Evolutionary conservation across 37 sponge, comb jelly and placozoan genomes (phyloP).

Genomic region (Mnemiopsis leidyi): DNA sequence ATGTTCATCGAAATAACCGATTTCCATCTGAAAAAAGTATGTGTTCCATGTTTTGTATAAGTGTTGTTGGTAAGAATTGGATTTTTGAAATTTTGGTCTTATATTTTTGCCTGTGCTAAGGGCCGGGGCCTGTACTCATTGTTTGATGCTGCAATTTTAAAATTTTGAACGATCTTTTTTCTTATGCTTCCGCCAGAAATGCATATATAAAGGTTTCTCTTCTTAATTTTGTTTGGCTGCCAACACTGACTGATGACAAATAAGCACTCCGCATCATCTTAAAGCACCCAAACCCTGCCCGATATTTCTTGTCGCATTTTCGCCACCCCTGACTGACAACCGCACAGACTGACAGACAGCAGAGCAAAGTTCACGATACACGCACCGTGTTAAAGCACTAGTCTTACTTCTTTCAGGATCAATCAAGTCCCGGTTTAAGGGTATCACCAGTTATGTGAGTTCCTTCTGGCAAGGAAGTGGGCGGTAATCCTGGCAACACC

Average conservation of each 20-base stretch:
- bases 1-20: neutral
- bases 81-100: neutral
- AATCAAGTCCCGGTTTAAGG: constrained; percentile 64
- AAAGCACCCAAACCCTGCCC: neutral
- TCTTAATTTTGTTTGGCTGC: neutral
- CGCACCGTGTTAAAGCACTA: neutral
- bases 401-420: constrained; percentile 43
- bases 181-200: neutral
- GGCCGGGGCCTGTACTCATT: too few relatives aligned
- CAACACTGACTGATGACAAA: neutral
- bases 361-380: neutral
- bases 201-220: neutral
- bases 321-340: neutral
- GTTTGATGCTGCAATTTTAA: too few relatives aligned
- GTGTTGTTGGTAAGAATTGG: neutral
- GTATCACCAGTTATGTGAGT: constrained; percentile 36
- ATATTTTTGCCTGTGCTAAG: neutral
- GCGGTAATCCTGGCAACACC: neutral
- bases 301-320: neutral
- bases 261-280: neutral
- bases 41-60: neutral
- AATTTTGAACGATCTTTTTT: too few relatives aligned
- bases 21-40: neutral
- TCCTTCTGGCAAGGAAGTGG: constrained; percentile 49
- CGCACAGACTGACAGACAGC: neutral